Percentiles rank a stretch among this genome's conserved stretches.
These are phyloP conservation scores for Rhogogaster chlorosoma DNA, from an alignment of 2,888 invertebrate genomes.

Conservation along the genomic window DNA sequence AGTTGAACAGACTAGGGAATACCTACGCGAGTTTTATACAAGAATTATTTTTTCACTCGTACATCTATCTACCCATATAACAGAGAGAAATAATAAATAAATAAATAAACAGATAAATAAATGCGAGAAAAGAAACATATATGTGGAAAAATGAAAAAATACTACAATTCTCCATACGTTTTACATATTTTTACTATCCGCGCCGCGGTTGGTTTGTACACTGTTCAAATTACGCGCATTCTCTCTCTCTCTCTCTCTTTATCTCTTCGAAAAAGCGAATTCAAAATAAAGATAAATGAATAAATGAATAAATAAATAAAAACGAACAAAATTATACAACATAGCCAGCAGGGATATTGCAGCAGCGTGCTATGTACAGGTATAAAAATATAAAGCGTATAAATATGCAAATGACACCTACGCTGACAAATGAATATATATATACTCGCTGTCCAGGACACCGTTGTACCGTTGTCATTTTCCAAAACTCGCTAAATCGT, in stretches of 20 bases:
- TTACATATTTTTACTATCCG: background rate
- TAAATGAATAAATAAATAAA: background rate
- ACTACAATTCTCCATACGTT: background rate
- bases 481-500: background rate
- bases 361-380: background rate
- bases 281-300: background rate
- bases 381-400: background rate
- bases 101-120: no score
- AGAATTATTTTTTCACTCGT: no score
- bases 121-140: no score
- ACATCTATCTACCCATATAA: no score
- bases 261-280: background rate
- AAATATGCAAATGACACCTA: constrained; percentile 31
- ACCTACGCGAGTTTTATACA: no score
- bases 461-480: background rate
- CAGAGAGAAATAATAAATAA: no score
- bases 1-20: no score
- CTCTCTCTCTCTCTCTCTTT: background rate
- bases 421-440: background rate
- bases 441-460: background rate
- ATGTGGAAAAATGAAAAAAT: no score
- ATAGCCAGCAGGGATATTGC: background rate
- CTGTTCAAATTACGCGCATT: background rate
- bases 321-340: background rate
- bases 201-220: no score